Conservation (phyloP, 2,113 vertebrate genomes). For the Shinisaurus crocodilurus region DNA sequence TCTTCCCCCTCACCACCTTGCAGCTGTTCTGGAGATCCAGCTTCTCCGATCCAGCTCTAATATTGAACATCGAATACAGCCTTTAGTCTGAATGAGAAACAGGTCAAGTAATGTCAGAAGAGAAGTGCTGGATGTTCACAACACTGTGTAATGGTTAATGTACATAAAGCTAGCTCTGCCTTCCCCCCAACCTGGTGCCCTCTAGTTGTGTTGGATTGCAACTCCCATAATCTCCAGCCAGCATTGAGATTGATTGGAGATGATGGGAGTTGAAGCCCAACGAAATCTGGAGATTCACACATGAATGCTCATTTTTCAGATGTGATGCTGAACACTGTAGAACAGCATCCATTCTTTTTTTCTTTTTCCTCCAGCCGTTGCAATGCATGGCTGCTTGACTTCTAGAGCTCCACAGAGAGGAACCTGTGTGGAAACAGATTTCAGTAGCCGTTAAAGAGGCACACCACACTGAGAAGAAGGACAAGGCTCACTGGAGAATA, state of each 20-base stretch:
- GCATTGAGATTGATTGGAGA: too few species aligned
- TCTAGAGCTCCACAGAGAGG: background rate
- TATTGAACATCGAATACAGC: background rate
- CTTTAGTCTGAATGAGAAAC: background rate
- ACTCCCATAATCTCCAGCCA: too few species aligned
- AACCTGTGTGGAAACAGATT: background rate
- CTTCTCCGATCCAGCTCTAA: background rate
- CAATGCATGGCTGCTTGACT: background rate
- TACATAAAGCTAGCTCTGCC: too few species aligned
- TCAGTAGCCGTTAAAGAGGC: conserved; percentile 1
- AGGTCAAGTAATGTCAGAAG: background rate
- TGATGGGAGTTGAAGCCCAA: too few species aligned
- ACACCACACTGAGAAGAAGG: background rate
- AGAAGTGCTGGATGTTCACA: too few species aligned
- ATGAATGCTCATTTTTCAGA: background rate
- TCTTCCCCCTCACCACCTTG: background rate
- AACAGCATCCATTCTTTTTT: background rate
- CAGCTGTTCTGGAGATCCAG: background rate
- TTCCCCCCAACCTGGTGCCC: too few species aligned
- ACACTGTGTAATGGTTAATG: background rate
- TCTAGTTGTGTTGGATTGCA: too few species aligned
- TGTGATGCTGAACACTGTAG: background rate
- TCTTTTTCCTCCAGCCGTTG: background rate
- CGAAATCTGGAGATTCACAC: background rate
- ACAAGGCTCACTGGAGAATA: background rate